Evolutionary conservation across 2,888 invertebrate genomes (phyloP).

Genomic region (Meteorus cinctellus): DNA sequence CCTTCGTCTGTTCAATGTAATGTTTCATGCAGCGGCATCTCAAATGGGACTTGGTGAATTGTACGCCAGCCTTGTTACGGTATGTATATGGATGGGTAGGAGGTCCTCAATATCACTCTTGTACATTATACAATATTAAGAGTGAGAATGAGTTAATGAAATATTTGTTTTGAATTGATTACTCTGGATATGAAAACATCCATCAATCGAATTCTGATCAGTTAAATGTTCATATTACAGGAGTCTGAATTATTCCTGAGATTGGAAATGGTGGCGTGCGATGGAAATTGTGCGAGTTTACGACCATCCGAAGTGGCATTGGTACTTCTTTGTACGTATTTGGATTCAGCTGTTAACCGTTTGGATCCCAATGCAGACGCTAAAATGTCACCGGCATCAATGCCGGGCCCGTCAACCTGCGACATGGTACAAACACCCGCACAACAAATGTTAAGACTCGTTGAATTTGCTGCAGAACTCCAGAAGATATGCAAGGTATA

Average conservation of each 20-base stretch:
- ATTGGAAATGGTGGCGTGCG: constrained; percentile 84
- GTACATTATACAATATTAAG: no score
- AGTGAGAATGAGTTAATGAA: no score
- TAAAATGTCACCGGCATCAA: constrained; percentile 47
- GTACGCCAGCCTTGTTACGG: constrained; percentile 75
- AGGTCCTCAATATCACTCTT: no score
- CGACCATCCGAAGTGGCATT: constrained; percentile 85
- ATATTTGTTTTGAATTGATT: no score
- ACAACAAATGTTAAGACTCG: constrained; percentile 78
- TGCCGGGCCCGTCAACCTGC: constrained; percentile 55
- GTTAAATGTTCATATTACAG: constrained; percentile 63
- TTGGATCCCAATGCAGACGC: constrained; percentile 68
- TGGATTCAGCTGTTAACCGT: constrained; percentile 76
- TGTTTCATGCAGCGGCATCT: constrained; percentile 77
- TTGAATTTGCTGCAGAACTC: constrained; percentile 82
- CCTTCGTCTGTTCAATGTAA: constrained; percentile 79
- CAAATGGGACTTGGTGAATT: constrained; percentile 76
- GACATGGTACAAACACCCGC: constrained; percentile 64
- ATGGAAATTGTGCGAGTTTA: constrained; percentile 83
- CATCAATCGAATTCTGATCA: constrained; percentile 5
- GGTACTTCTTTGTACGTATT: constrained; percentile 83
- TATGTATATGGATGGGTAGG: constrained; percentile 59
- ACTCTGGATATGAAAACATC: no score
- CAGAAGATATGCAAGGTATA: constrained; percentile 83
- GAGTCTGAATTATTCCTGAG: constrained; percentile 80